Base-by-base conservation (phyloP, 2,797 vertebrate genomes). In the Acestrorhynchus altus region DNA sequence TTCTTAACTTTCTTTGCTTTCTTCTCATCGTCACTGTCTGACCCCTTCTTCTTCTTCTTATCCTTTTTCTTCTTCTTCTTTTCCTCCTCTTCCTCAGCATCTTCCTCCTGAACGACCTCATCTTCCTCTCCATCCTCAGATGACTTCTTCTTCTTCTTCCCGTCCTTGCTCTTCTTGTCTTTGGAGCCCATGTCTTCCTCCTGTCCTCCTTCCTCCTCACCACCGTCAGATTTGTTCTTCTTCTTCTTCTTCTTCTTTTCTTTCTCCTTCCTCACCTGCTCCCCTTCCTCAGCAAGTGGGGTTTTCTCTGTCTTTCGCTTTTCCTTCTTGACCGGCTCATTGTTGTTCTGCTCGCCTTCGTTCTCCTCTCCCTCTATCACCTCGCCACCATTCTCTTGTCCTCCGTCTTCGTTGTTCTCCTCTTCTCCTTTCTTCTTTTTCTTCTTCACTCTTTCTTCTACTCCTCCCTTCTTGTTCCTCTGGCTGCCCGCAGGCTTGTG, bases 1-100 rank as follows among this genome's bases (percentile, higher is more conserved):
- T 94, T 94, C 60, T 93, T 90, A 51, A 89, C 86, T 84, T 93
- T 91, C 84, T 91, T 89, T 85, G 91, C 91, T 72, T 95, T 94
- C 35, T 93, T 84, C 22, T 86, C 86, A 89, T 72, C 92, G 0
- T 94, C 93, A 0, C 93, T 94, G 63, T 93, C 92, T 0, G 91
- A 92, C 28, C 88, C 92, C 72, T 86, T 90, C 78, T 82, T 93
- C 13, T 79, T 88, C 80, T 94, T 95, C 83, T 95, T 96, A 81
- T 92, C 90, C 35, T 85, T 90, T 91, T 79, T 93, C 83, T 83
- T 89, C 92, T 86, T 83, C 88, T 95, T 92, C 40, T 93, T 90
- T 0, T 94, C 89, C 52, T 95, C 94, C 81, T 89, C 91, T 72
- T 93, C 91, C 24, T 88, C 88, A 60, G 93, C 91, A 22, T 87